Base-by-base conservation (phyloP, 2,888 invertebrate genomes). In the Galerucella pusilla region DNA sequence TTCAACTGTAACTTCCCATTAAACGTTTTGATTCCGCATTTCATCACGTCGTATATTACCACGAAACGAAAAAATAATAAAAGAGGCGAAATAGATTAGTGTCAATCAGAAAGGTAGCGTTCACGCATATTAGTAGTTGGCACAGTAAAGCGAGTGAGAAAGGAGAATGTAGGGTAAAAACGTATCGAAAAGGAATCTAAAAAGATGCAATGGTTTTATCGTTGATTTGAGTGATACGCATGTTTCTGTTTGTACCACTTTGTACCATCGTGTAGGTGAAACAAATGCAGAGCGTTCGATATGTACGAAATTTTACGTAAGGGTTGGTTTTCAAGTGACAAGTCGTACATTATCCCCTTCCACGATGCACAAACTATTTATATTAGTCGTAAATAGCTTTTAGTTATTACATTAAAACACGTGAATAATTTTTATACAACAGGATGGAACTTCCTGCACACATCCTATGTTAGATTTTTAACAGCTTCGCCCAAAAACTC, bases 231-330 rank as follows among this genome's bases (percentile, higher is more conserved):
- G 75, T 81, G 79, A 81, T 83, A 83, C 83, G 83, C 83, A 83
- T 82, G 83, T 80, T 84, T 73, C 73, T 77, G 78, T 82, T 65
- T 82, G 84, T 85, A 83, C 85, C 84, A 84, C 80, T 82, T 78
- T 82, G 85, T 85, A 83, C 85, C 84, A 84, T 75, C 75, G 70
- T 80, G 77, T 45, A 49, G 64, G 46, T 80, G 80, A 73, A 77
- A 78, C 77, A 78, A 81, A 79, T 78, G 76, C 80, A 79, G 70
- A 79, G 78, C 80, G 83, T 80, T 83, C 83, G 79, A 83, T 83
- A 82, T 80, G 81, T 78, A 79, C 74, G 80, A 73, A 75, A 77
- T 78, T 79, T 77, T 79, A 76, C 75, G 57, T 76, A 71, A 72
- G 70, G 71, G 67, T 35, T 64, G 60, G 52, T 35, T 70, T 75